phyloP scores from a whole-genome alignment of 2,888 invertebrate species.

The Mythimna impura region DNA sequence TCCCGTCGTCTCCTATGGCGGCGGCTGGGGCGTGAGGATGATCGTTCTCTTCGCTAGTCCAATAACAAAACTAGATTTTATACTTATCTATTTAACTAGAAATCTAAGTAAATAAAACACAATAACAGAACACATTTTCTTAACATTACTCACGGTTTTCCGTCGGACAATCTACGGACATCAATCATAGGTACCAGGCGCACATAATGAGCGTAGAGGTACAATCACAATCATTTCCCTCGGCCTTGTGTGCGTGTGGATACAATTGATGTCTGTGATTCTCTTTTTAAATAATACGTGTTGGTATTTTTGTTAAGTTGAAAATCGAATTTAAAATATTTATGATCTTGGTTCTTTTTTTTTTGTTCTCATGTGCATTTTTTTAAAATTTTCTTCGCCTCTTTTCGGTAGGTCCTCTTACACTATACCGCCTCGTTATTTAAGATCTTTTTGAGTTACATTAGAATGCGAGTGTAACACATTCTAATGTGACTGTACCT shows the following conservation, averaged over 20 bases:
- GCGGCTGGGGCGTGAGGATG: no score
- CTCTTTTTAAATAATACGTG: conserved; percentile 38
- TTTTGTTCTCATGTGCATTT: not conserved
- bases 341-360: not conserved
- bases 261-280: conserved; percentile 47
- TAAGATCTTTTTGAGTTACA: no score
- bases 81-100: not conserved
- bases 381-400: not conserved
- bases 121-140: conserved; percentile 51
- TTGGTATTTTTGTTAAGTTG: conserved; percentile 20
- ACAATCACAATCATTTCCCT: conserved; percentile 64
- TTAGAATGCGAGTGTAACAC: no score
- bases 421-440: no score
- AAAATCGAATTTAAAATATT: not conserved
- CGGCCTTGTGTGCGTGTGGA: conserved; percentile 61
- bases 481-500: no score
- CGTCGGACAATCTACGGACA: conserved; percentile 58
- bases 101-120: conserved; percentile 20
- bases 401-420: no score
- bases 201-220: conserved; percentile 64
- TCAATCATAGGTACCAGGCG: conserved; percentile 67
- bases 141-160: conserved; percentile 57
- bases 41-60: not conserved
- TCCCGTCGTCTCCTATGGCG: no score
- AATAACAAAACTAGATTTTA: not conserved